Percentiles rank a stretch among this genome's conserved stretches.
Evolutionary conservation across 2,888 invertebrate species (phyloP).

Genomic region (Aelia acuminata): DNA sequence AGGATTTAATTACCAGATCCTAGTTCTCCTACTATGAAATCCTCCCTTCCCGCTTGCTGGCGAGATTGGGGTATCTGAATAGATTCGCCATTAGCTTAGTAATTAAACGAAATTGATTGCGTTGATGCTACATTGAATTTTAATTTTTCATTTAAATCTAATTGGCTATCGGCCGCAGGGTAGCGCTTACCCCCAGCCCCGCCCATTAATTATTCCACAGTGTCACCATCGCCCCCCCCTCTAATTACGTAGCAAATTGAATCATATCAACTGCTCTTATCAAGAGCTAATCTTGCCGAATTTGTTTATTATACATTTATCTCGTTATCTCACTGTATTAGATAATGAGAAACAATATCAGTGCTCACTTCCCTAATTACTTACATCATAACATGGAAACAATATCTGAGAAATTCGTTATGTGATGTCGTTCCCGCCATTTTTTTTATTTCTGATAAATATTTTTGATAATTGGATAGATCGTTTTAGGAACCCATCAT

Average conservation of each 20-base stretch:
- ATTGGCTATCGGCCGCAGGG: slow-evolving; percentile 24
- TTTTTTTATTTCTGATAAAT: too few species aligned
- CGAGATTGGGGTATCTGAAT: slow-evolving; percentile 27
- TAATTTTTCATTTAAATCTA: slow-evolving; percentile 50
- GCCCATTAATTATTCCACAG: neutral
- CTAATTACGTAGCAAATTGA: slow-evolving; percentile 7
- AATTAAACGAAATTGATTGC: slow-evolving; percentile 47
- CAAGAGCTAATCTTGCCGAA: neutral
- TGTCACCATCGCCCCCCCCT: neutral
- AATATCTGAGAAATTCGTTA: too few species aligned
- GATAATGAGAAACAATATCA: too few species aligned
- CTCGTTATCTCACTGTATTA: neutral
- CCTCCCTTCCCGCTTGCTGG: neutral
- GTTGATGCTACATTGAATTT: slow-evolving; percentile 39
- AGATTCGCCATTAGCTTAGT: slow-evolving; percentile 32
- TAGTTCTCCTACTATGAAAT: neutral
- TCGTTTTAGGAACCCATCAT: too few species aligned
- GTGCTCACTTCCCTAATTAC: too few species aligned
- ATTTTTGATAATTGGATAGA: too few species aligned
- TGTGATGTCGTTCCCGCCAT: too few species aligned
- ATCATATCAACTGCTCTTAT: neutral
- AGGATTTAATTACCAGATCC: neutral
- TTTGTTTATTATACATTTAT: neutral
- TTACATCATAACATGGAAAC: too few species aligned
- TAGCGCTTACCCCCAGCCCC: neutral